Base-by-base conservation (phyloP, 1,140 invertebrate species). In the Nasonia giraulti region DNA sequence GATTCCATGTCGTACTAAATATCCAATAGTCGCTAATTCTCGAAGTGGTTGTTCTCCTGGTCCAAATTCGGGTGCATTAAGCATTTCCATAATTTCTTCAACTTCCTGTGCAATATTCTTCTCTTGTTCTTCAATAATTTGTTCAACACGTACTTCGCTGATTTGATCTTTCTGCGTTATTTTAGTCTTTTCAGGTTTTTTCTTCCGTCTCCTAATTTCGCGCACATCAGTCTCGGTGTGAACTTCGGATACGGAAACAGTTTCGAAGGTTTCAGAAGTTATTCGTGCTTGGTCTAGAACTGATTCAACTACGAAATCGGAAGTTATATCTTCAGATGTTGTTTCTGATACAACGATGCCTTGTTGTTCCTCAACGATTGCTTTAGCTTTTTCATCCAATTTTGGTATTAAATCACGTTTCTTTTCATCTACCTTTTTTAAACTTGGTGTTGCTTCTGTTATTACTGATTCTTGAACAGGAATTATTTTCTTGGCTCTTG, bases 21-120 rank as follows among this genome's bases (percentile, higher is more conserved):
- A 95, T 37, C 96, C 96, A 84, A 98, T 96, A 71, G 96, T 96
- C 2, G 96, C 97, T 50, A 98, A 92, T 93, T 98, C 97, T 82
- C 96, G 91, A 73, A 97, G 92, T 2, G 97, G 96, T 37, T 94
- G 94, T 92, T 97, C 95, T 23, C 96, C 96, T 17, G 95, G 95
- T 0, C 96, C 96, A 92, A 97, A 97, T 88, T 97, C 96, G 88
- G 95, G 95, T 0, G 95, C 96, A 86, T 96, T 95, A 10, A 97
- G 94, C 1, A 95, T 92, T 88, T 97, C 95, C 85, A 97, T 93
- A 37, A 96, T 92, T 91, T 97, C 95, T 87, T 96, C 95, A 27
- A 97, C 95, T 92, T 97, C 96, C 68, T 95, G 94, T 27, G 95
- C 94, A 89, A 95, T 94, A 68, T 94, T 93, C 86, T 94, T 94